phyloP scores from a whole-genome alignment of 2,888 invertebrate species.

The Yponomeuta malinellus region DNA sequence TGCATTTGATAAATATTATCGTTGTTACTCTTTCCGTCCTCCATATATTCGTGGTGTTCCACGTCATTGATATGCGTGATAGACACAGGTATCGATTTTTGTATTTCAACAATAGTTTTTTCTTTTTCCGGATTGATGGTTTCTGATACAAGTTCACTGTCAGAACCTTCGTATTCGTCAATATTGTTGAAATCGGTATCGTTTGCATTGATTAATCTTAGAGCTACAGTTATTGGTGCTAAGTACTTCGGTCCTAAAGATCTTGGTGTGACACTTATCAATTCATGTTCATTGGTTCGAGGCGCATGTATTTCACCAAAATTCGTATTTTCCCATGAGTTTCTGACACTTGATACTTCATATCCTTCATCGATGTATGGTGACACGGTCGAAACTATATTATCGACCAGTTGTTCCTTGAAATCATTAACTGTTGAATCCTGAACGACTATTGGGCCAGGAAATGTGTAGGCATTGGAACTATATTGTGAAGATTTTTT shows the following conservation, averaged over 20 bases:
- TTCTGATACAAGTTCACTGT: slow-evolving; percentile 54
- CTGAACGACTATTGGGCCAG: slow-evolving; percentile 67
- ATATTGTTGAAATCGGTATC: slow-evolving; percentile 53
- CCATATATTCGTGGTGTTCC: slow-evolving; percentile 54
- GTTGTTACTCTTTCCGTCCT: slow-evolving; percentile 49
- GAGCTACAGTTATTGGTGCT: slow-evolving; percentile 77
- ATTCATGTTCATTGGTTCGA: slow-evolving; percentile 27
- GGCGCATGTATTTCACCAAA: slow-evolving; percentile 26
- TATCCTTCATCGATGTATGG: slow-evolving; percentile 63
- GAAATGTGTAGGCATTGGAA: slow-evolving; percentile 48
- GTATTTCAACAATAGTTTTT: slow-evolving; percentile 78
- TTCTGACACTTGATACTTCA: slow-evolving; percentile 59
- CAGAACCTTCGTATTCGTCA: slow-evolving; percentile 56
- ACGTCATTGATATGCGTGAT: slow-evolving; percentile 67
- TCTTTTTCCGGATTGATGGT: slow-evolving; percentile 55
- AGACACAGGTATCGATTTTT: slow-evolving; percentile 77
- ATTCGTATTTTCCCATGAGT: slow-evolving; percentile 34
- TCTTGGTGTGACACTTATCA: slow-evolving; percentile 71
- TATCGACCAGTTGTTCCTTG: slow-evolving; percentile 53
- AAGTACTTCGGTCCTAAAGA: slow-evolving; percentile 74
- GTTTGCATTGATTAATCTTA: slow-evolving; percentile 68
- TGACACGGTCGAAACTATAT: slow-evolving; percentile 61
- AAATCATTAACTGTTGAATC: slow-evolving; percentile 38
- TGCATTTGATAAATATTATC: slow-evolving; percentile 37
- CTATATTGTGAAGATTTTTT: slow-evolving; percentile 34